phyloP scores from a whole-genome alignment of 1,140 invertebrate species.

The Oryctes rhinoceros region DNA sequence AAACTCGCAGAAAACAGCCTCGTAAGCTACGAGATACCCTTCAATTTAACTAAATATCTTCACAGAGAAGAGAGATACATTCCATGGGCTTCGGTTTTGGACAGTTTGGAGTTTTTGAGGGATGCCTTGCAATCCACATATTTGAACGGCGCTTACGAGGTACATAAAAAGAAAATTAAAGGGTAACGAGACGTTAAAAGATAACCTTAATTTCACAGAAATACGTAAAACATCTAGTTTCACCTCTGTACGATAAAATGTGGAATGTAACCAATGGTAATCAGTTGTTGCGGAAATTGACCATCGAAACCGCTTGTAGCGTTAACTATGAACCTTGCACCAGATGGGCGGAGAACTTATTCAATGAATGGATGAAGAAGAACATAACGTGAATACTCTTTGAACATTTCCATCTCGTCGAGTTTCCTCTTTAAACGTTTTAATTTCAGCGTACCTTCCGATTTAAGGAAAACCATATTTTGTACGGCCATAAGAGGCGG shows the following conservation, averaged over 20 bases:
- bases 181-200: background rate
- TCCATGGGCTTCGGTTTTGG: conserved; percentile 55
- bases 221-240: conserved; percentile 54
- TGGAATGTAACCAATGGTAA: background rate
- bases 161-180: background rate
- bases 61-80: conserved; percentile 57
- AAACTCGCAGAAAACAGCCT: conserved; percentile 64
- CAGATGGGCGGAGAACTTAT: conserved; percentile 52
- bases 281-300: conserved; percentile 47
- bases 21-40: conserved; percentile 68
- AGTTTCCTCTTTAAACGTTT: background rate
- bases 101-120: conserved; percentile 51
- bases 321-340: conserved; percentile 53
- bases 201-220: conserved; percentile 11
- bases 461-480: conserved; percentile 52
- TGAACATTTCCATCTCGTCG: background rate
- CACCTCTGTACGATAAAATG: conserved; percentile 52
- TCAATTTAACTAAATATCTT: conserved; percentile 71
- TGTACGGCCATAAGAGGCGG: conserved; percentile 55
- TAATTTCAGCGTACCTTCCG: conserved; percentile 52
- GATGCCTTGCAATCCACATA: conserved; percentile 44
- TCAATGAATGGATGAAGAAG: conserved; percentile 54
- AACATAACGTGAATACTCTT: conserved; percentile 52
- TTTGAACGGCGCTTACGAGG: conserved; percentile 48
- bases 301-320: conserved; percentile 52